These are phyloP conservation scores for Latheticus oryzae DNA, from an alignment of 2,888 invertebrate genomes.

Conservation along the genomic window DNA sequence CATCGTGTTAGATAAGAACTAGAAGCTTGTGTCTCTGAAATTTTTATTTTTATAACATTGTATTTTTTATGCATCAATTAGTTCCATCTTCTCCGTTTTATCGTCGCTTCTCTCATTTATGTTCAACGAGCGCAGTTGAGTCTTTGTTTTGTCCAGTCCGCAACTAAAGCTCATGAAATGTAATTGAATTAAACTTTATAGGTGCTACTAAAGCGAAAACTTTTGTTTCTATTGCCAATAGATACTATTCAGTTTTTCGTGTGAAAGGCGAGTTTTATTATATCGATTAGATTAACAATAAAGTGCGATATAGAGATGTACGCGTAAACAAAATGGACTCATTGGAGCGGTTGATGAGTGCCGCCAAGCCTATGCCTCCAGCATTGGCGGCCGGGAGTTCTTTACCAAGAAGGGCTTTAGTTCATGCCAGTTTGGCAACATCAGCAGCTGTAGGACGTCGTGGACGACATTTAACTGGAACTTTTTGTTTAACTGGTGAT, in stretches of 20 bases:
- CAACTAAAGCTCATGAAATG: slow-evolving; percentile 24
- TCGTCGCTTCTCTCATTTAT: slow-evolving; percentile 9
- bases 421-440: slow-evolving; percentile 80
- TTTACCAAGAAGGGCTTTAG: slow-evolving; percentile 75
- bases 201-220: slow-evolving; percentile 24
- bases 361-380: slow-evolving; percentile 76
- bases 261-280: slow-evolving; percentile 31
- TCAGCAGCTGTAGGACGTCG: slow-evolving; percentile 80
- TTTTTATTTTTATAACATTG: no score
- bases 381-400: slow-evolving; percentile 68
- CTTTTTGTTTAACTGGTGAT: slow-evolving; percentile 89
- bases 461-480: slow-evolving; percentile 86
- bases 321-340: slow-evolving; percentile 75
- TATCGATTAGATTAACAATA: no score
- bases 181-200: slow-evolving; percentile 35
- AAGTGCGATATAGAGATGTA: slow-evolving; percentile 36
- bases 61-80: slow-evolving; percentile 7
- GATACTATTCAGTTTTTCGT: neutral
- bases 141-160: slow-evolving; percentile 21
- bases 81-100: neutral
- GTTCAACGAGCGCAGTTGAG: slow-evolving; percentile 18
- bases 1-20: no score
- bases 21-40: no score
- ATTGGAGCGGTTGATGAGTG: slow-evolving; percentile 82
- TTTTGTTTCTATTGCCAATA: slow-evolving; percentile 29